Evolutionary conservation across 2,888 invertebrate species (phyloP), one percentile per base, ranked within the genome.

Genomic region (Alcis repandata): DNA sequence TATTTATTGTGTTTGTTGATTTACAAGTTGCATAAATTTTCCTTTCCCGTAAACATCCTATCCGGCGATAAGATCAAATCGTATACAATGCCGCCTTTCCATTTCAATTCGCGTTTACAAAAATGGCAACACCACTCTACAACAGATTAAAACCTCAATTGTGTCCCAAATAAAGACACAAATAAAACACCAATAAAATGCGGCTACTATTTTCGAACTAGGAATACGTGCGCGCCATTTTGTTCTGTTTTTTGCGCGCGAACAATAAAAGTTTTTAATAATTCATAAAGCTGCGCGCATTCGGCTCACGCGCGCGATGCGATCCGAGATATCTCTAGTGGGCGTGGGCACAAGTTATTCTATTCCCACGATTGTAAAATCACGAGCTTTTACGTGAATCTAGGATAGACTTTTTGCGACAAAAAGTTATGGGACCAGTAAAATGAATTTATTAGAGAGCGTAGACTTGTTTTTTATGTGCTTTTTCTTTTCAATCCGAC

Each of bases 191-290:
- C 83, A 85, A 86, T 86, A 89, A 87, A 88, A 83, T 79, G 49
- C 77, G 79, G 83, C 80, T 79, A 82, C 90, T 91, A 90, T 90
- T 90, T 88, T 87, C 87, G 75, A 89, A 91, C 91, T 91, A 92
- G 91, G 90, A 85, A 83, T 80, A 71, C 82, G 81, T 75, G 77
- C 71, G 76, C 70, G 76, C 78, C 75, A 79, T 84, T 84, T 86
- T 84, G 82, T 82, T 80, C 83, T 74, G 68, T 79, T 82, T 87
- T 90, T 90, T 91, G 90, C 87, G 83, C 82, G 76, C 74, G 77
- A 83, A 91, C 92, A 92, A 92, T 92, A 92, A 90, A 90, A 87
- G 85, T 84, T 84, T 69, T 91, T 83, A 91, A 92, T 92, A 91
- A 92, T 92, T 91, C 91, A 92, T 92, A 91, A 90, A 69, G 76